Conservation (phyloP, 2,888 invertebrate genomes). For the Tachystola acroxantha region DNA sequence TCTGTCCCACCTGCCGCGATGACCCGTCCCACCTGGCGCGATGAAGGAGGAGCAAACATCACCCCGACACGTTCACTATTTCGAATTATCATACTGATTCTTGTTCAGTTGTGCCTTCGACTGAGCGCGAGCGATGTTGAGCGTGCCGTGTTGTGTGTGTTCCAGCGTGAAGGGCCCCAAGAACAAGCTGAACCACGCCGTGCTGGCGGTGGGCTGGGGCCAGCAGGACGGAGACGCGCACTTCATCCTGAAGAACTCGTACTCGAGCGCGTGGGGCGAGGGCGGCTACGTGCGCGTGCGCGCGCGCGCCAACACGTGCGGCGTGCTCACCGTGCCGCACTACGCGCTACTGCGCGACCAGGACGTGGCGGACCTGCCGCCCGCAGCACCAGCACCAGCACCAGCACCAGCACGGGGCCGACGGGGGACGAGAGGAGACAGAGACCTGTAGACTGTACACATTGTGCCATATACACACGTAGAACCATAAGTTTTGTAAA, state of each 20-base stretch:
- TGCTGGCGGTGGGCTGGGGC: slow-evolving; percentile 62
- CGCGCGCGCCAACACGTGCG: slow-evolving; percentile 54
- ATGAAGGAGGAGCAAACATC: no score
- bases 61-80: no score
- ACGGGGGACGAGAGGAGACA: neutral
- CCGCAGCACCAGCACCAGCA: slow-evolving; percentile 4
- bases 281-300: slow-evolving; percentile 49
- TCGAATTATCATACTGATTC: no score
- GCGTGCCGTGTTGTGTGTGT: neutral
- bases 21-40: no score
- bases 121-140: no score
- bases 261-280: slow-evolving; percentile 51
- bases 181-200: slow-evolving; percentile 43
- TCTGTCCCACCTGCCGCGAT: no score
- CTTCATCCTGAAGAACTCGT: slow-evolving; percentile 63
- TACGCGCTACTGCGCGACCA: slow-evolving; percentile 40
- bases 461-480: neutral
- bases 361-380: slow-evolving; percentile 32
- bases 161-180: slow-evolving; percentile 34
- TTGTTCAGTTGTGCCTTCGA: no score
- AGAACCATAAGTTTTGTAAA: no score
- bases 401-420: neutral
- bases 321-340: slow-evolving; percentile 46
- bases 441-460: neutral
- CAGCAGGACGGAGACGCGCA: slow-evolving; percentile 37